A percentile compares a stretch with the other conserved stretches of the same genome.
These are phyloP conservation scores for Reticulitermes lucifugus DNA, from an alignment of 2,888 invertebrate genomes.

Conservation along the genomic window DNA sequence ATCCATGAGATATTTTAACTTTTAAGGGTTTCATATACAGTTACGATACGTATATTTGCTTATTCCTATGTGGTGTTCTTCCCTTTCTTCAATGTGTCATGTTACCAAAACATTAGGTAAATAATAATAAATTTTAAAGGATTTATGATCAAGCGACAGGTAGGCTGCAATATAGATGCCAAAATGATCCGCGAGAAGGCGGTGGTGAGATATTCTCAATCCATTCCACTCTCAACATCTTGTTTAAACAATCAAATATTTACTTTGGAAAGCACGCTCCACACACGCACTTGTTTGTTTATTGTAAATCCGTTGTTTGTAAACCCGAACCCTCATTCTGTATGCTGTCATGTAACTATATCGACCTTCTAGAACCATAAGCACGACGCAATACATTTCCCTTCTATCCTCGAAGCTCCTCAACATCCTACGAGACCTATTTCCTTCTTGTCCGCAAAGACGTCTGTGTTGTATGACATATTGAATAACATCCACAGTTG, in stretches of 20 bases:
- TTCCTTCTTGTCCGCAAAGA: no score
- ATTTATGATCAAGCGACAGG: not conserved
- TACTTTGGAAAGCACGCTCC: not conserved
- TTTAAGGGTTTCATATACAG: not conserved
- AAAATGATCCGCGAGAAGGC: not conserved
- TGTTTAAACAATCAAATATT: slow-evolving; percentile 18
- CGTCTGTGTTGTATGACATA: no score
- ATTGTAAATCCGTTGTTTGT: not conserved
- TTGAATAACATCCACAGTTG: no score
- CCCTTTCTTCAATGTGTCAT: not conserved
- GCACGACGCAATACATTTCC: no score
- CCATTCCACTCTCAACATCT: not conserved
- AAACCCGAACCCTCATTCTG: not conserved
- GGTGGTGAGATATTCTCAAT: not conserved
- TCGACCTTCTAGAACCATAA: not conserved
- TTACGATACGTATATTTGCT: not conserved
- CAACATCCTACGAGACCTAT: no score
- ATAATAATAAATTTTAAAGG: not conserved
- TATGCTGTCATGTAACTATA: not conserved
- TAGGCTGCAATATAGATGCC: not conserved
- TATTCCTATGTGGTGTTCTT: not conserved
- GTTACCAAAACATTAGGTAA: not conserved
- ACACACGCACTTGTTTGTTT: slow-evolving; percentile 5
- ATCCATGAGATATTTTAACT: not conserved
- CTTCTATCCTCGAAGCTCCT: no score